Evolutionary conservation across 2,888 invertebrate species (phyloP).

Genomic region (Acholoe squamosa): DNA sequence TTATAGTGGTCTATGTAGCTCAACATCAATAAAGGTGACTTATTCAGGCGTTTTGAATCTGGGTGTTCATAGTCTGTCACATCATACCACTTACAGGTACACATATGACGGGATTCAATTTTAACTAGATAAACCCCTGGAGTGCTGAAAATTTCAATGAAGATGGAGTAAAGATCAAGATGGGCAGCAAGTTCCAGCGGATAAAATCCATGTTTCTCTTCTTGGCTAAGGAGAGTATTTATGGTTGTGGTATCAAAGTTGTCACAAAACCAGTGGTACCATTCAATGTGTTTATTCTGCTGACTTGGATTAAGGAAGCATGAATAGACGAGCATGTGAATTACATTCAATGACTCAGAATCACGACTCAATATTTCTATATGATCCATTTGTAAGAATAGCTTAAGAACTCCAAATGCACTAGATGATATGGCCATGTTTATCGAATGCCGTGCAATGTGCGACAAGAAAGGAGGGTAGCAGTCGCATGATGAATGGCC

Average conservation of each 20-base stretch:
- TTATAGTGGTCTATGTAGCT: background rate
- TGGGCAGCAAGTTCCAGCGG: background rate
- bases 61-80: background rate
- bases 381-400: background rate
- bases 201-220: background rate
- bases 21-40: background rate
- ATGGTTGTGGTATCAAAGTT: background rate
- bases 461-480: background rate
- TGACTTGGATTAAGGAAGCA: background rate
- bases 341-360: background rate
- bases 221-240: background rate
- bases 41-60: background rate
- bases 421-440: background rate
- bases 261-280: background rate
- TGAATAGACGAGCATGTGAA: background rate
- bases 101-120: background rate
- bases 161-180: background rate
- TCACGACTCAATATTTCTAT: background rate
- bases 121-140: background rate
- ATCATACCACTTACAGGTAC: background rate
- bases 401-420: background rate
- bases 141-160: background rate
- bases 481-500: background rate
- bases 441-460: background rate
- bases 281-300: background rate